Evolutionary conservation across 2,113 vertebrate species (phyloP).

Genomic region (Leiothrix lutea): DNA sequence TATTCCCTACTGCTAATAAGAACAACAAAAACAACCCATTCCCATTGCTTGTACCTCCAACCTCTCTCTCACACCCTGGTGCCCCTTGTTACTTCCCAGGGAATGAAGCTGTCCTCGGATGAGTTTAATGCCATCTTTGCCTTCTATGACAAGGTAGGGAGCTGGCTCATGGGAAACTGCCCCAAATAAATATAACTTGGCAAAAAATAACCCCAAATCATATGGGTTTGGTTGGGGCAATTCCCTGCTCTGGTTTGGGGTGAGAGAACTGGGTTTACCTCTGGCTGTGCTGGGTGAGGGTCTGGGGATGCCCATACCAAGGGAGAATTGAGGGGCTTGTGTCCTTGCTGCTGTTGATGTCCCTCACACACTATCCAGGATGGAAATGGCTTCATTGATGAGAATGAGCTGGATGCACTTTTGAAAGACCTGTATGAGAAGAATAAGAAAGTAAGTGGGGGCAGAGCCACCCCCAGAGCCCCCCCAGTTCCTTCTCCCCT

Average conservation of each 20-base stretch:
- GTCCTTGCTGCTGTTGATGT: not conserved
- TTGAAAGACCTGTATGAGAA: slow-evolving; percentile 93
- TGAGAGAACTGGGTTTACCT: not conserved
- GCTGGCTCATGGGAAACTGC: rapidly evolving
- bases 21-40: not conserved
- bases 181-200: not conserved
- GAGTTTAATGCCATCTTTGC: slow-evolving; percentile 93
- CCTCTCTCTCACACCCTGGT: not conserved
- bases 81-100: slow-evolving; percentile 68
- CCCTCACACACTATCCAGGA: slow-evolving; percentile 74
- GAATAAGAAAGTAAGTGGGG: slow-evolving; percentile 87
- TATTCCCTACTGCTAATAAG: not conserved
- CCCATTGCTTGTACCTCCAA: not conserved
- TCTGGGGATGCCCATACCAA: not conserved
- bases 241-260: not conserved
- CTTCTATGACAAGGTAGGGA: slow-evolving; percentile 90
- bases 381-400: slow-evolving; percentile 94
- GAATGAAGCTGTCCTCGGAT: slow-evolving; percentile 86
- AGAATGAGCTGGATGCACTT: slow-evolving; percentile 92
- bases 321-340: not conserved
- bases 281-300: not conserved
- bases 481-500: not conserved
- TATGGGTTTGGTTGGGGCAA: not conserved
- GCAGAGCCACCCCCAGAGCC: rapidly evolving
- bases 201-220: not conserved